phyloP scores from a whole-genome alignment of 2,113 vertebrate species.

The Dromaius novaehollandiae region DNA sequence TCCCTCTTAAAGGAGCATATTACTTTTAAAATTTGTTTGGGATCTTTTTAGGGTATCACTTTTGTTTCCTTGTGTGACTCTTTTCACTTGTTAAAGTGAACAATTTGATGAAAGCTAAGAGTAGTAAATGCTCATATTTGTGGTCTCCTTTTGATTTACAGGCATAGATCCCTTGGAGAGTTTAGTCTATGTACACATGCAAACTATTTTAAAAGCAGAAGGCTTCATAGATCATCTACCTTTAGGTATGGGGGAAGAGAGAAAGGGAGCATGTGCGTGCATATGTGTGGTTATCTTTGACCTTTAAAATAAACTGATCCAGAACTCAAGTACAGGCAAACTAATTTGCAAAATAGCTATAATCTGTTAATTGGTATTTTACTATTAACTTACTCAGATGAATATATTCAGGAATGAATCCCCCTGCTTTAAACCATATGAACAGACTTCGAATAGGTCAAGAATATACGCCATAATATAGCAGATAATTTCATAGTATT shows the following conservation, averaged over 20 bases:
- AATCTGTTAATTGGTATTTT: neutral
- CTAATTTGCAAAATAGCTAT: neutral
- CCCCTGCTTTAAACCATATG: neutral
- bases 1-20: neutral
- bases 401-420: neutral
- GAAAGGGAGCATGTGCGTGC: rapidly evolving
- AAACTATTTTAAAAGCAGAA: neutral
- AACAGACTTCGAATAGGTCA: neutral
- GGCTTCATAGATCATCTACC: neutral
- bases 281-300: neutral
- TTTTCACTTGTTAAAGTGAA: neutral
- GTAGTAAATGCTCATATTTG: neutral
- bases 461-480: neutral
- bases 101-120: neutral
- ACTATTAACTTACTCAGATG: neutral
- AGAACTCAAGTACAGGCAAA: neutral
- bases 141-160: neutral
- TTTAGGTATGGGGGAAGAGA: neutral
- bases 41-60: neutral
- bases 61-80: neutral
- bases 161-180: neutral
- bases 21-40: neutral
- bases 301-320: neutral
- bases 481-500: neutral
- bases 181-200: neutral